A percentile compares a stretch with the other conserved stretches of the same genome.
These are phyloP conservation scores for Trachurus trachurus DNA, from an alignment of 2,797 vertebrate genomes.

Conservation along the genomic window DNA sequence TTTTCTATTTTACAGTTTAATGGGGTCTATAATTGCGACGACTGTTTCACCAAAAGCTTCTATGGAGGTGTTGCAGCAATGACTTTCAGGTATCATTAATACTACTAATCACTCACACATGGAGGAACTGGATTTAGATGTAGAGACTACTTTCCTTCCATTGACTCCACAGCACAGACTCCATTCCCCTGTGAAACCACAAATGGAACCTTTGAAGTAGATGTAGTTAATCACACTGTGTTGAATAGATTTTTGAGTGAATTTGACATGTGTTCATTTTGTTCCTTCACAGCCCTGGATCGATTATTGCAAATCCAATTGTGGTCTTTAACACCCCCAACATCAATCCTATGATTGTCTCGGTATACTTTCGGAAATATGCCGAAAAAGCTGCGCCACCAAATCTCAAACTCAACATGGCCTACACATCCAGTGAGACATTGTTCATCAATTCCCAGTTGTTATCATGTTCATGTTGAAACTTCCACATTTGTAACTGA, in stretches of 20 bases:
- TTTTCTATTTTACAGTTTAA: conserved; percentile 60
- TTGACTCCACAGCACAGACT: no score
- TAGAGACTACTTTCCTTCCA: neutral
- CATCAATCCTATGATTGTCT: conserved; percentile 1
- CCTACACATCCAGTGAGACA: conserved; percentile 56
- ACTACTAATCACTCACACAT: neutral
- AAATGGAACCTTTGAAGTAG: neutral
- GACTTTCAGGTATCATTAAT: conserved; percentile 72
- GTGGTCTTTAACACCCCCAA: conserved; percentile 20
- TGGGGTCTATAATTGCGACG: neutral
- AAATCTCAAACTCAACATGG: conserved; percentile 47
- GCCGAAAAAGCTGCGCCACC: accelerated
- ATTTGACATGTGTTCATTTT: neutral
- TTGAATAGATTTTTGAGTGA: neutral
- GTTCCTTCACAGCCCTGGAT: conserved; percentile 62
- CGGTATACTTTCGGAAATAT: accelerated
- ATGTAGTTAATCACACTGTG: no score
- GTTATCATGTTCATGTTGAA: neutral
- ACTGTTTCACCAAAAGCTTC: neutral
- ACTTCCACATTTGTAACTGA: neutral
- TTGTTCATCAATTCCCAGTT: neutral
- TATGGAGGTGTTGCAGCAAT: conserved; percentile 61
- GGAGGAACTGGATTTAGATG: neutral
- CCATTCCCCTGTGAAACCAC: no score
- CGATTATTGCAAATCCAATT: conserved; percentile 68